Percentiles rank a stretch among this genome's conserved stretches.
Evolutionary conservation across 2,797 vertebrate species (phyloP).

Genomic region (Pantherophis alleghaniensis): DNA sequence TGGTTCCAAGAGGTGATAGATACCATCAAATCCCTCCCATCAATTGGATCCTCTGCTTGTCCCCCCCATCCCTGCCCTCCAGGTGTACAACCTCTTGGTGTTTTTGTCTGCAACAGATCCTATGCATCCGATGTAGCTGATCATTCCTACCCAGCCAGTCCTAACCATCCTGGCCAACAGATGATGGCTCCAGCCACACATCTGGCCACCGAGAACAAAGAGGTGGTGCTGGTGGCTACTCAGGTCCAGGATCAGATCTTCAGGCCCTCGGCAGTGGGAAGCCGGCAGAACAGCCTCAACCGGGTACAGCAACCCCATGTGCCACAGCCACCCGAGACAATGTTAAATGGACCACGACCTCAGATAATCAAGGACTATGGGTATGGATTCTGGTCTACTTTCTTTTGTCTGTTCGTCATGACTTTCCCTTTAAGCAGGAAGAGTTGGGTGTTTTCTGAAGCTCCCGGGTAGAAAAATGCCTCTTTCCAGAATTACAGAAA

Average conservation of each 20-base stretch:
- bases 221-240: constrained; percentile 73
- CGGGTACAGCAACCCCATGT: constrained; percentile 79
- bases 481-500: background rate
- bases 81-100: background rate
- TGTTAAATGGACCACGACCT: constrained; percentile 85
- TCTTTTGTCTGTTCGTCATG: fast-evolving
- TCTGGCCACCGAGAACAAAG: constrained; percentile 75
- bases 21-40: background rate
- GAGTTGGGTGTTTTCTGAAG: background rate
- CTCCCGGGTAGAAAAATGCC: background rate
- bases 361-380: constrained; percentile 86
- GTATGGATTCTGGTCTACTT: constrained; percentile 49
- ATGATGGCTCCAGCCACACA: constrained; percentile 70
- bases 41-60: fast-evolving
- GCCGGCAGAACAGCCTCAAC: constrained; percentile 83
- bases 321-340: constrained; percentile 72
- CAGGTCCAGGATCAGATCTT: constrained; percentile 82
- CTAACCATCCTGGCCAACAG: constrained; percentile 82
- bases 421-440: background rate
- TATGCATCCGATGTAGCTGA: constrained; percentile 80
- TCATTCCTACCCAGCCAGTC: constrained; percentile 85
- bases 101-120: constrained; percentile 70
- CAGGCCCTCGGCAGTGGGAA: constrained; percentile 64
- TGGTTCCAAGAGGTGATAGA: constrained; percentile 1
- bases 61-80: fast-evolving